Percentiles rank a stretch among this genome's conserved stretches.
Evolutionary conservation across 2,113 vertebrate genomes (phyloP).

Genomic region (Nycticorax nycticorax): DNA sequence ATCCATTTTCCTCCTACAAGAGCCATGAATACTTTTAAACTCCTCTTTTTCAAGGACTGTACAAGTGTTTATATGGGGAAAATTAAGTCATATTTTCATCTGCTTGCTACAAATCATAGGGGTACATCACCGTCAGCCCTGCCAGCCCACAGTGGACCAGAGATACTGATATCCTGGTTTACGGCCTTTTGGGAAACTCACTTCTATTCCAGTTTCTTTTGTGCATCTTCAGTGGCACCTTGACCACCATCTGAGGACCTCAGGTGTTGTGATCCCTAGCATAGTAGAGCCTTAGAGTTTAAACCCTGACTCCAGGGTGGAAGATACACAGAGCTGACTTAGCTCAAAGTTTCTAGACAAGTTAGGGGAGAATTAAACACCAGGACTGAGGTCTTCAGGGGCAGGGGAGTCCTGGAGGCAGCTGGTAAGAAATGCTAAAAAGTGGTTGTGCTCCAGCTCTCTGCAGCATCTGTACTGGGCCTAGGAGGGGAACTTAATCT

Average conservation of each 20-base stretch:
- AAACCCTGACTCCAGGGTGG: neutral
- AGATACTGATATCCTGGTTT: neutral
- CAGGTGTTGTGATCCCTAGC: neutral
- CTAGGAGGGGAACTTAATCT: neutral
- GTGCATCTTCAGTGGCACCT: neutral
- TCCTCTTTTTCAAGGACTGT: neutral
- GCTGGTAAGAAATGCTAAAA: neutral
- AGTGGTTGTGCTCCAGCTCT: neutral
- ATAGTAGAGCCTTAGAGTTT: neutral
- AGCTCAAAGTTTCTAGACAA: neutral
- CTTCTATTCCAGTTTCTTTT: neutral
- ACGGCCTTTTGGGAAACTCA: neutral
- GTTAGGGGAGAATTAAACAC: neutral
- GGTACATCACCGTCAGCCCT: neutral
- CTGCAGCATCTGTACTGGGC: neutral
- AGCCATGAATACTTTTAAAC: neutral
- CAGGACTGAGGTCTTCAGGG: neutral
- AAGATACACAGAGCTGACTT: neutral
- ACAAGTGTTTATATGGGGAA: neutral
- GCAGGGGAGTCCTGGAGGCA: neutral
- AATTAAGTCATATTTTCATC: neutral
- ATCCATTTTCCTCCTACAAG: neutral
- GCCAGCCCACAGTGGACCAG: neutral
- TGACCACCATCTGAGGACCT: neutral
- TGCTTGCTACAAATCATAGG: neutral